These are phyloP conservation scores for Drosophila seguyi DNA, from an alignment of 1,140 invertebrate species.

Conservation along the genomic window DNA sequence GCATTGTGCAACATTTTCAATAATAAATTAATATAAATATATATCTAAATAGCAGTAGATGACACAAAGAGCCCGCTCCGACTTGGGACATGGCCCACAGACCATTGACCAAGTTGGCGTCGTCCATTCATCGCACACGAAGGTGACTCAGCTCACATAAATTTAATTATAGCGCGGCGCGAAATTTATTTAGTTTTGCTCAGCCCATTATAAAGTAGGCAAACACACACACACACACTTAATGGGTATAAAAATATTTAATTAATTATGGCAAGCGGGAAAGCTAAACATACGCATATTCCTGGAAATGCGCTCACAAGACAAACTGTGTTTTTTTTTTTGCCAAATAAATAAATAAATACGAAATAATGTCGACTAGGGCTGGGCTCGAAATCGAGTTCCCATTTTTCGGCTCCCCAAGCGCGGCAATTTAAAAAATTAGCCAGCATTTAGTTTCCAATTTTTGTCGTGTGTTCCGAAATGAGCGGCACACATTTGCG, in stretches of 20 bases:
- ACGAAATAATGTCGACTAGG: slow-evolving; percentile 4
- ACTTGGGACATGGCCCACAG: slow-evolving; percentile 30
- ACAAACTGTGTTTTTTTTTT: slow-evolving; percentile 11
- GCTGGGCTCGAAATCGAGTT: slow-evolving; percentile 45
- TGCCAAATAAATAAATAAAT: slow-evolving; percentile 34
- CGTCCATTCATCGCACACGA: slow-evolving; percentile 57
- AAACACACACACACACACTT: slow-evolving; percentile 29
- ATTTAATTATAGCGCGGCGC: slow-evolving; percentile 79
- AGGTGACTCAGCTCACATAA: slow-evolving; percentile 76
- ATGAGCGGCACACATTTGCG: slow-evolving; percentile 67
- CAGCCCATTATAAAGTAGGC: slow-evolving; percentile 70
- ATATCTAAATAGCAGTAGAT: slow-evolving; percentile 39
- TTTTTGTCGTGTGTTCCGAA: slow-evolving; percentile 57
- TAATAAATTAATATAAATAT: slow-evolving; percentile 37
- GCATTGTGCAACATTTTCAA: slow-evolving; percentile 52
- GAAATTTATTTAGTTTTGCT: slow-evolving; percentile 79
- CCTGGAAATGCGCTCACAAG: slow-evolving; percentile 60
- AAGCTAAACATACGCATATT: slow-evolving; percentile 49
- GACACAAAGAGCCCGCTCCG: slow-evolving; percentile 49
- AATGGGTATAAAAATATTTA: slow-evolving; percentile 67
- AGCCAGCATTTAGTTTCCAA: slow-evolving; percentile 66
- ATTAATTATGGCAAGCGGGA: slow-evolving; percentile 68
- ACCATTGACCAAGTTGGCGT: slow-evolving; percentile 72
- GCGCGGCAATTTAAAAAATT: slow-evolving; percentile 62
- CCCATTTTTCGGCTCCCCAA: slow-evolving; percentile 27